Evolutionary conservation across 2,113 vertebrate genomes (phyloP).

Genomic region (Macheiramphus alcinus): DNA sequence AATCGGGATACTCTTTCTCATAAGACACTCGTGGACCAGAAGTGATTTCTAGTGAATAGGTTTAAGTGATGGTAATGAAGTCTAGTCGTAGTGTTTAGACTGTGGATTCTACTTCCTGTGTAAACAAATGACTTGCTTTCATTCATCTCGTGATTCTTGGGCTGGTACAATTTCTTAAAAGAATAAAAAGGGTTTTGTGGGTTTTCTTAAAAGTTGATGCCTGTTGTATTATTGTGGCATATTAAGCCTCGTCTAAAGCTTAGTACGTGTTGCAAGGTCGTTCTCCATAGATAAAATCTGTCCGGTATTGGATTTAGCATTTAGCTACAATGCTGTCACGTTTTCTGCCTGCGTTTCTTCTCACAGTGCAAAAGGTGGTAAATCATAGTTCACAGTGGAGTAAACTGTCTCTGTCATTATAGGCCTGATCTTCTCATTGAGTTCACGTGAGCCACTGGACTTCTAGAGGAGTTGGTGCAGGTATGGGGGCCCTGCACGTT

Average conservation of each 20-base stretch:
- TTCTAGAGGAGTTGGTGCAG: background rate
- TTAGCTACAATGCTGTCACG: background rate
- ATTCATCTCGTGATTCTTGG: background rate
- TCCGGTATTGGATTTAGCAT: background rate
- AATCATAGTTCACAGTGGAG: background rate
- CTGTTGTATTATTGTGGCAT: background rate
- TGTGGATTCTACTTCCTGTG: background rate
- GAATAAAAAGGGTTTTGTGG: background rate
- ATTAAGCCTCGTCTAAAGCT: background rate
- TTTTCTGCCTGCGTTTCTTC: background rate
- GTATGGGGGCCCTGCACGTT: accelerated
- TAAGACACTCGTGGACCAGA: background rate
- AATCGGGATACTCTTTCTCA: background rate
- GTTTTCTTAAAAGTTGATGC: background rate
- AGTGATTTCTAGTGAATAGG: background rate
- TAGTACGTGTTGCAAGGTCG: background rate
- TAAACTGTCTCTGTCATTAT: accelerated
- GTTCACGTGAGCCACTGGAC: accelerated
- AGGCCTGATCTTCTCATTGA: background rate
- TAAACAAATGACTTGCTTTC: background rate
- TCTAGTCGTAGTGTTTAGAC: background rate
- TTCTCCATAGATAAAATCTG: background rate
- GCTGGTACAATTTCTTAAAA: background rate
- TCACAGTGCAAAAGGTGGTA: background rate
- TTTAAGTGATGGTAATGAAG: background rate